Base-by-base conservation (phyloP, 1,140 invertebrate species). In the Eciton burchellii region DNA sequence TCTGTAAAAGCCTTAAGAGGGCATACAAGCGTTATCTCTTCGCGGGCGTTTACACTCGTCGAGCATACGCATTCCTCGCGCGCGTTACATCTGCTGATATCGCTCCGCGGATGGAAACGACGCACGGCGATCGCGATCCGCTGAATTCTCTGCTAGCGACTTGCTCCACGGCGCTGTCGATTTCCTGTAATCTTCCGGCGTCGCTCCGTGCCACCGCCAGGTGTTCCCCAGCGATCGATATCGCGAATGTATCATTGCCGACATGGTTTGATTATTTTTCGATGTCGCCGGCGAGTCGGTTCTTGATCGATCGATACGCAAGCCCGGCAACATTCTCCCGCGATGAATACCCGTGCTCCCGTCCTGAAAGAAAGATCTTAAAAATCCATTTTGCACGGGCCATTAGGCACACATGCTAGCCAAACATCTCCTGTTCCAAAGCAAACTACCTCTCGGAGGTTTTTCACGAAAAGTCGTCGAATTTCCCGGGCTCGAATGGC, bases 331-430 rank as follows among this genome's bases (percentile, higher is more conserved):
- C 54, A 63, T 47, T 68, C 47, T 60, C 35, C 19, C 35, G 24
- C 41, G 26, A 57, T 59, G 41, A 59, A 79, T 79, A 70, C 41
- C 72, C 21, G 66, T 29, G 41, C 21, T 45, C 16, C 60, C 63
- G 45, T 81, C 74, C 84, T 76, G 83, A 85, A 88, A 89, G 77
- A 81, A 74, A 81, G 76, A 84, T 77, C 88, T 88, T 84, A 85
- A 90, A 91, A 90, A 91, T 91, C 88, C 89, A 91, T 91, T 90
- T 91, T 85, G 84, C 89, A 86, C 86, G 88, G 83, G 52, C 90
- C 90, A 91, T 91, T 91, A 91, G 85, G 88, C 86, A 86, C 88
- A 91, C 87, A 90, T 88, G 90, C 88, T 91, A 86, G 84, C 87
- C 89, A 91, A 91, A 91, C 90, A 91, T 88, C 88, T 86, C 85